Base-by-base conservation (phyloP, 2,888 invertebrate genomes). In the Morpho helenor region DNA sequence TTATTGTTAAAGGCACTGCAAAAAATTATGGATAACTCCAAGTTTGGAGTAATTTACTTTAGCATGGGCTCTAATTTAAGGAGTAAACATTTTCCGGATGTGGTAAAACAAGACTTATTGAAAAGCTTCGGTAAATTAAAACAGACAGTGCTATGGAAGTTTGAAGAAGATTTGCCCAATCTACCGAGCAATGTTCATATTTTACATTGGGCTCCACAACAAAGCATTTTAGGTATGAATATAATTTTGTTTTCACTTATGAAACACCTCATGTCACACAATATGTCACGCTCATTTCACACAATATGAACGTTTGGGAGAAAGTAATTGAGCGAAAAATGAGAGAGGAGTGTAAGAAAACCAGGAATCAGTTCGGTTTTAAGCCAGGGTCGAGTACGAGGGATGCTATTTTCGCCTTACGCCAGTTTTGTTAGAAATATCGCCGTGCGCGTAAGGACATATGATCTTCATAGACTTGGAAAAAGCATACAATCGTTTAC, bases 91-190 rank as follows among this genome's bases (percentile, higher is more conserved):
- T 67, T 82, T 52, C 75, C 80, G 0, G 67, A 65, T 2, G 42
- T 65, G 8, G 49, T 82, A 53, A 73, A 70, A 2, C 61, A 60
- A 0, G 71, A 62, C 6, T 62, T 84, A 3, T 47, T 84, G 1
- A 64, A 78, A 42, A 60, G 76, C 44, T 80, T 84, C 49, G 71
- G 74, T 0, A 66, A 73, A 59, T 63, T 84, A 0, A 76, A 82
- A 50, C 75, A 82, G 56, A 78, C 76, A 2, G 76, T 85, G 0
- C 73, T 85, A 49, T 85, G 84, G 84, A 84, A 84, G 60, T 79
- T 77, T 49, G 84, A 85, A 58, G 72, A 68, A 7, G 68, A 74
- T 7, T 60, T 82, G 6, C 49, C 62, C 4, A 71, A 76, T 57
- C 48, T 77, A 2, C 83, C 84, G 0, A 69, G 72, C 4, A 84